Evolutionary conservation across 2,797 vertebrate species (phyloP).

Genomic region (Coendou prehensilis): DNA sequence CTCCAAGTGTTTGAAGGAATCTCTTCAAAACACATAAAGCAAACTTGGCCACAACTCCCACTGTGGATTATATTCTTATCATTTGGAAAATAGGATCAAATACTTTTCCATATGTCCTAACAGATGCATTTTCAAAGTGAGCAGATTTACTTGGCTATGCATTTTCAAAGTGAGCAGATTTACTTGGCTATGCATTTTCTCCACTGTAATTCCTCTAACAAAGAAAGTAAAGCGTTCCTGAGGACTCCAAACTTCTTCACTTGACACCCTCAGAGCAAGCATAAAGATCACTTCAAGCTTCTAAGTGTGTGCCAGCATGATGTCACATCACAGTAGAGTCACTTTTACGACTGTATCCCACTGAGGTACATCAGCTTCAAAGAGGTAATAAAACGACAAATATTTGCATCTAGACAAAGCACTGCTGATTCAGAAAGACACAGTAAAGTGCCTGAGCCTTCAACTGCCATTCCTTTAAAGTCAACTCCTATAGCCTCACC

Average conservation of each 20-base stretch:
- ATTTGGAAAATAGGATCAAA: conserved; percentile 39
- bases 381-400: conserved; percentile 30
- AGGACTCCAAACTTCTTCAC: neutral
- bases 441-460: neutral
- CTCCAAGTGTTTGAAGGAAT: conserved; percentile 17
- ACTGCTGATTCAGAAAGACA: neutral
- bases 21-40: neutral
- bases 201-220: neutral
- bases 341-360: neutral
- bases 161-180: conserved; percentile 19
- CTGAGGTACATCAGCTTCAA: neutral
- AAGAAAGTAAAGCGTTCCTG: neutral
- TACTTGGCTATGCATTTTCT: conserved; percentile 1
- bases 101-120: neutral
- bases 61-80: neutral
- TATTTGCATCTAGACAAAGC: neutral
- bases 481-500: neutral
- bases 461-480: neutral
- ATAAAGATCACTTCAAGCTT: neutral
- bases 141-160: neutral
- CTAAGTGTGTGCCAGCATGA: too few species aligned
- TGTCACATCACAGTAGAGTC: neutral
- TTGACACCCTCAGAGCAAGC: neutral
- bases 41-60: neutral
- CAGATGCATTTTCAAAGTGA: conserved; percentile 22